Conservation (phyloP, 2,888 invertebrate species). For the Pseudococcus viburni region DNA sequence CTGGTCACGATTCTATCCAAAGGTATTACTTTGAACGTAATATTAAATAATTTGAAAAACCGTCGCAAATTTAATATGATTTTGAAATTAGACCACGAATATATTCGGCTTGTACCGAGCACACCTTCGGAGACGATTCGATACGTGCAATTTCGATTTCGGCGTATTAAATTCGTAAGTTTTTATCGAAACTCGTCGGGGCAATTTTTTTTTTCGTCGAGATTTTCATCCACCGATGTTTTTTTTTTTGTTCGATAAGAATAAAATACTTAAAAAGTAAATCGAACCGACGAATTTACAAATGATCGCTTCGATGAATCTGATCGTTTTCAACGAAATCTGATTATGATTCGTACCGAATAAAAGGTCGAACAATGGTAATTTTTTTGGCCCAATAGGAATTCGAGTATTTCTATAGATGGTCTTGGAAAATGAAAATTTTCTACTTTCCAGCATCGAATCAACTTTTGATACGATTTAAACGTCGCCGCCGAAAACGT, state of each 20-base stretch:
- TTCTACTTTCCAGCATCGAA: not conserved
- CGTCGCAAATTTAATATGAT: not conserved
- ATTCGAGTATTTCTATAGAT: no score
- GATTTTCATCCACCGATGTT: no score
- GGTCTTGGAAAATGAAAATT: not conserved
- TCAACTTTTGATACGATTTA: not conserved
- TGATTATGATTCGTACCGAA: no score
- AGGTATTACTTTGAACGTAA: not conserved
- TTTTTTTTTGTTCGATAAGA: not conserved
- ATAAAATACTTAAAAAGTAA: not conserved
- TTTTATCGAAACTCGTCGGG: not conserved
- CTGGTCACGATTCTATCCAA: conserved; percentile 23
- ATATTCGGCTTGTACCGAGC: not conserved
- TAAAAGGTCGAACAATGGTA: no score
- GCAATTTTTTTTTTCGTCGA: not conserved
- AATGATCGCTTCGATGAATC: not conserved
- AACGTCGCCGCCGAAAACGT: not conserved
- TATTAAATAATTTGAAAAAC: conserved; percentile 27
- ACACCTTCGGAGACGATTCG: not conserved
- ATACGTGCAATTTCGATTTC: conserved; percentile 10
- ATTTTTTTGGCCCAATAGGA: no score
- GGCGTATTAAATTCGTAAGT: not conserved
- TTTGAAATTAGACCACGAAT: not conserved
- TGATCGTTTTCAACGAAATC: not conserved
- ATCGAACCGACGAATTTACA: not conserved